Percentiles rank a stretch among this genome's conserved stretches.
Evolutionary conservation across 1,140 invertebrate genomes (phyloP).

Genomic region (Hylaeus anthracinus): DNA sequence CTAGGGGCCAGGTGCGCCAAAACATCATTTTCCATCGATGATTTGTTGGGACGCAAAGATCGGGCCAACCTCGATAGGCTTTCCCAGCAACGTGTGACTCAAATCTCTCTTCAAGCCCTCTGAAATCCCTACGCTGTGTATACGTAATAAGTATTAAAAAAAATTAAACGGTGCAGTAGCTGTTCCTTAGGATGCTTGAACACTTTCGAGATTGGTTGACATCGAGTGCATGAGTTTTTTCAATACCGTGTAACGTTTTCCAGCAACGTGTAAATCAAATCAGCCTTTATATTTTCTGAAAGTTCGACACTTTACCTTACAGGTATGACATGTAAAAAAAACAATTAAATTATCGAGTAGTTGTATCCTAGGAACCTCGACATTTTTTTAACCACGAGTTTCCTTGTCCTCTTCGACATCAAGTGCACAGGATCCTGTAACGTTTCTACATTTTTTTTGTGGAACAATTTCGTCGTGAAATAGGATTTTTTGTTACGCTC

Average conservation of each 20-base stretch:
- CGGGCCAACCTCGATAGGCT: conserved; percentile 32
- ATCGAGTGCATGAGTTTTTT: background rate
- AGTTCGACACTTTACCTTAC: too few relatives aligned
- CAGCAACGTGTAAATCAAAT: too few relatives aligned
- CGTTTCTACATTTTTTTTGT: background rate
- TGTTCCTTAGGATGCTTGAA: background rate
- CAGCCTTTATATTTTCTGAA: too few relatives aligned
- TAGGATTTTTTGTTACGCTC: background rate
- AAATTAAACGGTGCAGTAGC: too few relatives aligned
- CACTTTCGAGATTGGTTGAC: background rate
- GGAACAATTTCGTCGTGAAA: background rate
- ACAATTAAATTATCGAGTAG: too few relatives aligned
- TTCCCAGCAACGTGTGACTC: conserved; percentile 27
- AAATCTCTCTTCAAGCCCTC: background rate
- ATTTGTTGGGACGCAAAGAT: conserved; percentile 29
- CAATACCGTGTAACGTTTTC: too few relatives aligned
- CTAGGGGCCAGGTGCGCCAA: conserved; percentile 54
- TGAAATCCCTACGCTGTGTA: background rate
- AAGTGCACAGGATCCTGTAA: background rate
- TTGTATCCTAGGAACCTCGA: too few relatives aligned
- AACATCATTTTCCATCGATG: conserved; percentile 42
- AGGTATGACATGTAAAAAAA: too few relatives aligned
- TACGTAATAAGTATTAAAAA: background rate
- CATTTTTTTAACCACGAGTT: too few relatives aligned
- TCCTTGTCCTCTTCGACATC: too few relatives aligned